Evolutionary conservation across 2,888 invertebrate species (phyloP), one percentile per base, ranked within the genome.

Genomic region (Phoenoteleia sp.): DNA sequence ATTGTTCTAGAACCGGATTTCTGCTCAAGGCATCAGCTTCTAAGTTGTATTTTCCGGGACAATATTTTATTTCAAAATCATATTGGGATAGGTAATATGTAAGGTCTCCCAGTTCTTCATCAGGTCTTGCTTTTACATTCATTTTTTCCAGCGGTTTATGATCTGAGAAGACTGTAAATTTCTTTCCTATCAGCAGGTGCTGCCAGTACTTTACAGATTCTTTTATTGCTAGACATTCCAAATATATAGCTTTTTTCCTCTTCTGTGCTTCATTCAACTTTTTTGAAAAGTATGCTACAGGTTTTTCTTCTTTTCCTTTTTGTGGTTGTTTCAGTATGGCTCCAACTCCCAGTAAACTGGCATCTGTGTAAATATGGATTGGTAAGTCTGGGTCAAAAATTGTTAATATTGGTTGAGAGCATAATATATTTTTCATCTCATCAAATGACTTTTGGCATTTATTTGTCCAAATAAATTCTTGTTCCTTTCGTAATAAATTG

Each of bases 291-390:
- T n/a, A n/a, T 71, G 56, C 58, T 11, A 71, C 71, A n/a, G 71
- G 45, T 45, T 71, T 71, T 7, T 56, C 56, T n/a, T n/a, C n/a
- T n/a, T 45, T 33, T 27, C 58, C 15, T 13, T 19, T 0, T 42
- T 71, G 56, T 27, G 9, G 19, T 25, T 71, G 56, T 58, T 58
- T 71, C 7, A 71, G 7, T n/a, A 71, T 13, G 13, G 56, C 58
- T 9, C 88, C 89, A 0, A 89, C 19, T 15, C 89, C 89, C 64
- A 85, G 45, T 39, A 88, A 45, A 39, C 86, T 86, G 13, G 87
- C 90, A 71, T 91, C 90, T 15, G 90, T 90, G 36, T 86, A 88
- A 11, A 91, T 89, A 11, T 86, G 45, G n/a, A 89, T 89, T 56
- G 87, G 86, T 27, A 81, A 21, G 11, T 89, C 71, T 71, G 79